Base-by-base conservation (phyloP, 2,113 vertebrate species). In the Eurypyga helias region DNA sequence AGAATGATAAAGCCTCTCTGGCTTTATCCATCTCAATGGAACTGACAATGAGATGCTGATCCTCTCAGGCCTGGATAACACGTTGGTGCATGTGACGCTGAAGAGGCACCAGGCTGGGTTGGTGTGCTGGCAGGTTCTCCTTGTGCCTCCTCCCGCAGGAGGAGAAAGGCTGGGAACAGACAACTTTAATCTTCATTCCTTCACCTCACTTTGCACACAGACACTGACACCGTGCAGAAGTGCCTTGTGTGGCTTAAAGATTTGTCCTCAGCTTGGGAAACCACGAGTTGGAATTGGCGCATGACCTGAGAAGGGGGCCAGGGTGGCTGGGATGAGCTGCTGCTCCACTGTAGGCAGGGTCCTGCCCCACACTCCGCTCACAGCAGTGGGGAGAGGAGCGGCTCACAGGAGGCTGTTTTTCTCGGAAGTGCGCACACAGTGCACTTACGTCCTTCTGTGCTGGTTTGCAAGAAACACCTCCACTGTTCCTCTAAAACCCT, bases 341-440 rank as follows among this genome's bases (percentile, higher is more conserved):
- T 55, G 26, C 43, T 72, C 25, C 12, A 0, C 4, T 2, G 3
- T 17, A 57, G 49, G 26, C 24, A n/a, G 29, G 6, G 28, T 48
- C 33, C 26, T 33, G 23, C 26, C 36, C 36, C 25, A 4, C 0
- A 2, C 11, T 43, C 24, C 5, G 1, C 43, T 45, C 17, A 10
- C 10, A 66, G 13, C 0, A 0, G 4, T 0, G 0, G 61, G 61
- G 4, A 7, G 75, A 60, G 61, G 20, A 71, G n/a, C 0, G 0
- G 13, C 17, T 33, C 4, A 2, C 33, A 76, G n/a, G 26, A 20
- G 6, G 26, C 26, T n/a, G 11, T 8, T 17, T 34, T 52, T 45
- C 38, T 70, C 60, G 60, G 76, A 62, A 58, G 18, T 0, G 0
- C 11, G 12, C 33, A 8, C 34, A 10, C 14, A 11, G 7, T 13